A percentile compares a stretch with the other conserved stretches of the same genome.
phyloP scores from a whole-genome alignment of 2,888 invertebrate genomes.

The Plusia festucae region DNA sequence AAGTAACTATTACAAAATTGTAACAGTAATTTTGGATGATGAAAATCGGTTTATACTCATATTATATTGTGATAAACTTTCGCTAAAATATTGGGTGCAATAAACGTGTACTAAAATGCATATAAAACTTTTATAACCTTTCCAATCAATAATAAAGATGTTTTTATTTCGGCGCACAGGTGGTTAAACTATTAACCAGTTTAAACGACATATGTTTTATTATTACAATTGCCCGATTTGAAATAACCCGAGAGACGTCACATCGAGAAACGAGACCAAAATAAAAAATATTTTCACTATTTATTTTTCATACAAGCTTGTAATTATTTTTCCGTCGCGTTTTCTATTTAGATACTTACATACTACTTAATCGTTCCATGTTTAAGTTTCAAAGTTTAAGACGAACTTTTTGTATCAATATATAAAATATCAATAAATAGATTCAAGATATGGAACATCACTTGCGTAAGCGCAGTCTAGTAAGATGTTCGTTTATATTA shows the following conservation, averaged over 20 bases:
- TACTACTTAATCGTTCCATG: no score
- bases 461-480: conserved; percentile 55
- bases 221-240: no score
- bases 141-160: neutral
- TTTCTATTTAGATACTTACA: no score
- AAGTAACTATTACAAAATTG: conserved; percentile 36
- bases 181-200: neutral
- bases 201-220: no score
- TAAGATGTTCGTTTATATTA: conserved; percentile 59
- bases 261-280: no score
- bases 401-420: no score
- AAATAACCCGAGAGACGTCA: no score
- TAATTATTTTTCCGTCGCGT: no score
- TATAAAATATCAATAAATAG: neutral
- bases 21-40: conserved; percentile 56
- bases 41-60: conserved; percentile 2
- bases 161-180: neutral
- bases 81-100: conserved; percentile 5
- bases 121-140: neutral
- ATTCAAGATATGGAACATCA: conserved; percentile 38
- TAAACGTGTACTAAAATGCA: conserved; percentile 7
- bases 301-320: no score
- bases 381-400: no score
- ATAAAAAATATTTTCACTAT: no score
- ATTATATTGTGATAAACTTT: conserved; percentile 6